Evolutionary conservation across 2,888 invertebrate species (phyloP).

Genomic region (Antheraea assamensis): DNA sequence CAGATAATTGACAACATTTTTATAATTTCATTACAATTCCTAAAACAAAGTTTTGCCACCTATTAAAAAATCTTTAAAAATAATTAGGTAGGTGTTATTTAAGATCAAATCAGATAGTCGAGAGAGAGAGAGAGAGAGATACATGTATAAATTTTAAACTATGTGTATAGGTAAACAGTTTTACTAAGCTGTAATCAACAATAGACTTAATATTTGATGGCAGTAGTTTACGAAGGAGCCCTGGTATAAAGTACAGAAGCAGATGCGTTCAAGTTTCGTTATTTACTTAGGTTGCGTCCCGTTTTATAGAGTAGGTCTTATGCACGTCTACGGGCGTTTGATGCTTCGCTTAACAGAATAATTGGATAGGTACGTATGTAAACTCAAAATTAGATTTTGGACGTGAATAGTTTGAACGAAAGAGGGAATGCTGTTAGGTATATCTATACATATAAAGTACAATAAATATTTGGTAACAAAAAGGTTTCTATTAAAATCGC

Average conservation of each 20-base stretch:
- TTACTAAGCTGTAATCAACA: slow-evolving; percentile 10
- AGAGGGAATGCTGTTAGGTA: not conserved
- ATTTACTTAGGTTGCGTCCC: slow-evolving; percentile 74
- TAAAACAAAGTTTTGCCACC: too few relatives aligned
- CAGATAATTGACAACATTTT: too few relatives aligned
- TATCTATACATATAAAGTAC: not conserved
- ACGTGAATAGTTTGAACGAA: not conserved
- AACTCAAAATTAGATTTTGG: slow-evolving; percentile 4
- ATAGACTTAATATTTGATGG: slow-evolving; percentile 39
- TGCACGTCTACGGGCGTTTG: slow-evolving; percentile 61
- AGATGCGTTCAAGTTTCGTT: slow-evolving; percentile 68
- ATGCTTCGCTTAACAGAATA: slow-evolving; percentile 51
- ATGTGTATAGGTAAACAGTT: slow-evolving; percentile 1
- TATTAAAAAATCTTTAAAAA: too few relatives aligned
- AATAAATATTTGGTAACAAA: not conserved
- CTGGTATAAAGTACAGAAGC: slow-evolving; percentile 45
- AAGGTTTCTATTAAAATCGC: not conserved
- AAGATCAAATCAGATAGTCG: not conserved
- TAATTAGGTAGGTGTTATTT: not conserved
- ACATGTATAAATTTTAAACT: not conserved
- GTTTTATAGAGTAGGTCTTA: slow-evolving; percentile 56
- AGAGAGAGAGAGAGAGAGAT: not conserved
- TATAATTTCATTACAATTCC: too few relatives aligned
- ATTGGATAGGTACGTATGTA: slow-evolving; percentile 42
- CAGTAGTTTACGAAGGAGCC: slow-evolving; percentile 48